Evolutionary conservation across 2,113 vertebrate species (phyloP).

Genomic region (Corythornis madagascariensis): DNA sequence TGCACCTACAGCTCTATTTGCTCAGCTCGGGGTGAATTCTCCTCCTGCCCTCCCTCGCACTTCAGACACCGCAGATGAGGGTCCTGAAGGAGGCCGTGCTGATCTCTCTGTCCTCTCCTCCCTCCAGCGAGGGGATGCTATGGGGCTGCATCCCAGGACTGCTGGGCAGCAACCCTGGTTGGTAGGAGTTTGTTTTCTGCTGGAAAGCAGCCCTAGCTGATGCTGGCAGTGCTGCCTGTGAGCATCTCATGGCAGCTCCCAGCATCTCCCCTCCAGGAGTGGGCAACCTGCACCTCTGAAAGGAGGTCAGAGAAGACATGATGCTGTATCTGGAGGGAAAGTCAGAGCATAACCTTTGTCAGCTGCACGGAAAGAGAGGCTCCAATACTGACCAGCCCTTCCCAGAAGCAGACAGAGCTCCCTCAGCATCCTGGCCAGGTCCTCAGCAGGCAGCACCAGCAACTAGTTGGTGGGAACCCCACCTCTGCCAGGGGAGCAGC

Average conservation of each 20-base stretch:
- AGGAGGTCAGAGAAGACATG: not conserved
- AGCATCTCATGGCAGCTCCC: rapidly evolving
- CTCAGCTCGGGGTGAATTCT: rapidly evolving
- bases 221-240: rapidly evolving
- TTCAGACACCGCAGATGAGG: rapidly evolving
- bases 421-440: rapidly evolving
- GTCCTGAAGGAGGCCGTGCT: rapidly evolving
- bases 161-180: rapidly evolving
- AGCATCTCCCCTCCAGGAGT: not conserved
- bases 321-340: not conserved
- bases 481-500: rapidly evolving
- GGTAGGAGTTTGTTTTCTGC: rapidly evolving
- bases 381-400: not conserved
- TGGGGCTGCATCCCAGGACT: rapidly evolving
- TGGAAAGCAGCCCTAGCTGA: not conserved
- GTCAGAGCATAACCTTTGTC: not conserved
- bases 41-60: rapidly evolving
- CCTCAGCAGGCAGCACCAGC: rapidly evolving
- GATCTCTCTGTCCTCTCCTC: not conserved
- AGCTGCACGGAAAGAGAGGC: not conserved
- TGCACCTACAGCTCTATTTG: not conserved
- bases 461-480: rapidly evolving
- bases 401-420: rapidly evolving
- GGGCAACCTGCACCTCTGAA: not conserved
- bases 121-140: rapidly evolving